Base-by-base conservation (phyloP, 2,797 vertebrate genomes). In the Siniperca scherzeri region DNA sequence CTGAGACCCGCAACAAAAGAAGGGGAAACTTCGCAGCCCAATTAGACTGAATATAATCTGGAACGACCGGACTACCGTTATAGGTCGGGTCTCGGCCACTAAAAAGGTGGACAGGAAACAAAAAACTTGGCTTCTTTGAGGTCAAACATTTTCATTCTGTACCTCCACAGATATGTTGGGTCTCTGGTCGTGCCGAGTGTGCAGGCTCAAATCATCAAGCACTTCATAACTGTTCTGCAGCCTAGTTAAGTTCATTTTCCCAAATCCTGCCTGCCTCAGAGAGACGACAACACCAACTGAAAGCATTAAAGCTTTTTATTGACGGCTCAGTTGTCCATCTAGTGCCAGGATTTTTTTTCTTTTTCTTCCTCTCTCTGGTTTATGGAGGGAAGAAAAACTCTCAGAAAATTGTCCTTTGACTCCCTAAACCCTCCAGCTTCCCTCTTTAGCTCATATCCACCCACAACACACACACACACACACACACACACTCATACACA, bases 341-440 rank as follows among this genome's bases (percentile, higher is more conserved):
- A 46, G 22, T 27, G 71, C 70, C 78, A 72, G 68, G 30, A 61
- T 36, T 36, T 36, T 13, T 46, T 8, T 7, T 1, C 33, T 80
- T 92, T 94, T 96, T 95, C 88, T 94, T 95, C 64, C 36, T 73
- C 44, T 77, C 42, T 64, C 30, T 68, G 95, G 93, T 96, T 95
- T 94, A 93, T 89, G 93, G 81, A 94, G 96, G 94, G 91, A 90
- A 91, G 72, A 16, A 92, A 93, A 94, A 96, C 96, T 93, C 95
- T 94, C 93, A 96, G 96, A 96, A 97, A 56, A 96, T 93, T 92
- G 89, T 91, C 87, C 82, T 89, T 72, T 87, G 69, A 93, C 87
- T 78, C 87, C 90, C 89, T 85, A 89, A 91, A 84, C 44, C 72
- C 94, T 88, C 86, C 80, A 90, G 93, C 91, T 46, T 75, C 40